phyloP scores from a whole-genome alignment of 1,140 invertebrate species.

The Nymphalis io region DNA sequence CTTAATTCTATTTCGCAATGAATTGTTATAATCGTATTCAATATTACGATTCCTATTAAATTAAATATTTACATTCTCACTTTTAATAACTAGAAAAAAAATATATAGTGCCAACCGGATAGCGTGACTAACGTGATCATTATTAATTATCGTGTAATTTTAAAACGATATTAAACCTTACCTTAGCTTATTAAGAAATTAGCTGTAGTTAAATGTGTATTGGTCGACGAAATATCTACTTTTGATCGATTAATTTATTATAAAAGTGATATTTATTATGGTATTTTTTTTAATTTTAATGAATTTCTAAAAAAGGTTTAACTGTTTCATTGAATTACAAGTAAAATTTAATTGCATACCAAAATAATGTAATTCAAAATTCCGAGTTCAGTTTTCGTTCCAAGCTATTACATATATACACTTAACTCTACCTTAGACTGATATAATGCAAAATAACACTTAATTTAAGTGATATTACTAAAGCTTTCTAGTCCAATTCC shows the following conservation, averaged over 20 bases:
- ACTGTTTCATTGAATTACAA: no score
- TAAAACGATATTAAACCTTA: conserved; percentile 53
- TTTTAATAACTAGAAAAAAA: conserved; percentile 63
- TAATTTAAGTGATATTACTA: conserved; percentile 4
- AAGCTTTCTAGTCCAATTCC: conserved; percentile 16
- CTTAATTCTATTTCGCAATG: conserved; percentile 64
- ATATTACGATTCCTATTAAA: conserved; percentile 67
- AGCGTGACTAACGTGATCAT: conserved; percentile 48
- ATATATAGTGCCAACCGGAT: conserved; percentile 68
- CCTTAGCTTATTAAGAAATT: conserved; percentile 63
- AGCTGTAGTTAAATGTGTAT: conserved; percentile 63
- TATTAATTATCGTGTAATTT: conserved; percentile 55
- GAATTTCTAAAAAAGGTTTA: no score
- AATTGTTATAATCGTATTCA: conserved; percentile 64
- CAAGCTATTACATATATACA: background rate
- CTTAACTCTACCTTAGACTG: background rate
- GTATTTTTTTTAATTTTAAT: background rate
- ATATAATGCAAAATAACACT: background rate
- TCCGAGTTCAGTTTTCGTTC: no score
- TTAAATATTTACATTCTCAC: conserved; percentile 67
- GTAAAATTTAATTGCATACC: background rate
- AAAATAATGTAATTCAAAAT: background rate
- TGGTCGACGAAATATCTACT: conserved; percentile 41
- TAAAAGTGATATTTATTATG: conserved; percentile 8
- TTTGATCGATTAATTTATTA: conserved; percentile 24